These are phyloP conservation scores for Halesus radiatus DNA, from an alignment of 1,140 invertebrate genomes.

Conservation along the genomic window DNA sequence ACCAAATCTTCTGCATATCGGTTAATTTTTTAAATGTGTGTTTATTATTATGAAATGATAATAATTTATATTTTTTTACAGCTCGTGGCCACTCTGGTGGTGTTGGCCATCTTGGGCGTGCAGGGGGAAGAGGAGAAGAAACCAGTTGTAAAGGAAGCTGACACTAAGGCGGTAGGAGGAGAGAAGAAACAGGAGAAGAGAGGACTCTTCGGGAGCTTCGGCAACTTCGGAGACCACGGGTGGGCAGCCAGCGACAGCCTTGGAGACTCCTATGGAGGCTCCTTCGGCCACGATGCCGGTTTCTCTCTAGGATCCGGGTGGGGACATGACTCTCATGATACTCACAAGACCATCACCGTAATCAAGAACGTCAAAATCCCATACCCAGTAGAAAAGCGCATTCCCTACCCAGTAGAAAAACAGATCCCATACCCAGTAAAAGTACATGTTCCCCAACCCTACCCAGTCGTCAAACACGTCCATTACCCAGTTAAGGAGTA, in stretches of 20 bases:
- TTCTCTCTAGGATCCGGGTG: conserved; percentile 47
- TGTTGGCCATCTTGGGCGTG: conserved; percentile 71
- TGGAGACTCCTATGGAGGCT: conserved; percentile 59
- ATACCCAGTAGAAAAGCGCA: conserved; percentile 75
- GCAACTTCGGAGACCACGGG: conserved; percentile 62
- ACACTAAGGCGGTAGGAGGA: conserved; percentile 66
- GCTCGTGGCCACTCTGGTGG: conserved; percentile 71
- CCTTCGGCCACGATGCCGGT: conserved; percentile 59
- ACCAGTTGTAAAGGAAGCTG: conserved; percentile 70
- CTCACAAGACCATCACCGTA: conserved; percentile 69
- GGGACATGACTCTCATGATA: conserved; percentile 68
- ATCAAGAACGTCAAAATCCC: conserved; percentile 74
- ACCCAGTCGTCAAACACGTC: conserved; percentile 78
- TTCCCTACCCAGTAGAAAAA: conserved; percentile 74
- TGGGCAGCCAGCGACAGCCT: conserved; percentile 67
- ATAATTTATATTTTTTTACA: conserved; percentile 54
- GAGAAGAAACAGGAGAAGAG: conserved; percentile 82
- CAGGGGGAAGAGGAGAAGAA: conserved; percentile 70
- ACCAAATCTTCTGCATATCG: too few species aligned
- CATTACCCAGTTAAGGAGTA: conserved; percentile 77
- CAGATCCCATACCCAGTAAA: conserved; percentile 67
- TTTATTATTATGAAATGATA: too few species aligned
- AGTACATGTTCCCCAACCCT: conserved; percentile 75
- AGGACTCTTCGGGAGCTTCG: conserved; percentile 73
- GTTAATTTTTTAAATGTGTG: too few species aligned